phyloP scores from a whole-genome alignment of 2,113 vertebrate genomes.

The Strix uralensis region DNA sequence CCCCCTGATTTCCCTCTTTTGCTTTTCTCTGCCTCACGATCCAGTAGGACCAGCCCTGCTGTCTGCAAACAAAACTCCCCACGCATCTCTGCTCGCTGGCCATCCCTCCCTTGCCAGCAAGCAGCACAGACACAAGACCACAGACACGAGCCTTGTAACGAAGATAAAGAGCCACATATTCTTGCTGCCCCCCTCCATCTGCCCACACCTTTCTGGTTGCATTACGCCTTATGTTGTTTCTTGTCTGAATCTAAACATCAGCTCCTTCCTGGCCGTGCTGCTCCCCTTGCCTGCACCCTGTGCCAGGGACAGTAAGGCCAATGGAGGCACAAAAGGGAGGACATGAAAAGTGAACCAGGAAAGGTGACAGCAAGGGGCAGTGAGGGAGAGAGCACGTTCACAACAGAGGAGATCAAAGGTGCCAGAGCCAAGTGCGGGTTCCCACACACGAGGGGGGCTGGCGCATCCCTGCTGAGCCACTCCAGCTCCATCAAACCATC shows the following conservation, averaged over 20 bases:
- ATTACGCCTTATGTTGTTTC: not conserved
- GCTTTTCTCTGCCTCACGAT: not conserved
- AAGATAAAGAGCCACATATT: not conserved
- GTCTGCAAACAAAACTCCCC: not conserved
- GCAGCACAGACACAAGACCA: not conserved
- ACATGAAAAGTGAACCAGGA: not conserved
- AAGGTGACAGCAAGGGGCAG: not conserved
- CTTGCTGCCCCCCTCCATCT: not conserved
- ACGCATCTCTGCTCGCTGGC: not conserved
- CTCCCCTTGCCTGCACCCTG: not conserved
- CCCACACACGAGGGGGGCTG: accelerated
- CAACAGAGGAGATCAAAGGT: not conserved
- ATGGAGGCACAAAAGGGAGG: accelerated
- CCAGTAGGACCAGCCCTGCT: not conserved
- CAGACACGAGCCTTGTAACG: not conserved
- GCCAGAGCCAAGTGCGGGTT: accelerated
- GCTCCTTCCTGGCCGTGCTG: not conserved
- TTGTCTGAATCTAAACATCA: not conserved
- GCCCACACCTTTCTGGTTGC: not conserved
- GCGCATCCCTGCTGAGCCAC: not conserved
- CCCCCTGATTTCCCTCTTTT: not conserved
- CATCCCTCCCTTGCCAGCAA: not conserved
- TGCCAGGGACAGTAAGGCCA: accelerated
- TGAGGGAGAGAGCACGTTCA: accelerated
- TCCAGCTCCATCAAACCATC: not conserved